Evolutionary conservation across 2,113 vertebrate genomes (phyloP).

Genomic region (Vombatus ursinus): DNA sequence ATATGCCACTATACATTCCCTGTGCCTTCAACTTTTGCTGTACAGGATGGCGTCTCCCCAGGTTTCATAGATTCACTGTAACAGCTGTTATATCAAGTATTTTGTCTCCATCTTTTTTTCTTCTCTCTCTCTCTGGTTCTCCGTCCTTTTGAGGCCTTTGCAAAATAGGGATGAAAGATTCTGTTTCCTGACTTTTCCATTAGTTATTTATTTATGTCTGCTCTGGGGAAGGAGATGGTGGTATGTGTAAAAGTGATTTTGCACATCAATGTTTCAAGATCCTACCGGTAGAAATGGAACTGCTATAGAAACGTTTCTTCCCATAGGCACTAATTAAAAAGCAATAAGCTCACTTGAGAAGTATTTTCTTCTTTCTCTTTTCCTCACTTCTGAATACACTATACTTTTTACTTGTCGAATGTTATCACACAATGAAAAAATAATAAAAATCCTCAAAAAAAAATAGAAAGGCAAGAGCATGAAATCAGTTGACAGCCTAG

Average conservation of each 20-base stretch:
- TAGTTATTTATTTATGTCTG: conserved; percentile 78
- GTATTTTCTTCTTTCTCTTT: conserved; percentile 54
- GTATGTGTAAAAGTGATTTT: conserved; percentile 73
- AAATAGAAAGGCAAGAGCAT: neutral
- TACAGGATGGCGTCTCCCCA: conserved; percentile 31
- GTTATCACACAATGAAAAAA: conserved; percentile 28
- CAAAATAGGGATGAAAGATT: conserved; percentile 67
- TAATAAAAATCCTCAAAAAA: neutral
- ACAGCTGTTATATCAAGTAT: conserved; percentile 54
- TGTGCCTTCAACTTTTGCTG: conserved; percentile 51
- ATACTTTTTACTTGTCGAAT: conserved; percentile 63
- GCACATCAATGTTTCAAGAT: conserved; percentile 73
- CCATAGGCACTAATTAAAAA: conserved; percentile 82
- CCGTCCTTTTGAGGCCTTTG: conserved; percentile 49
- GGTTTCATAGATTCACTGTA: conserved; percentile 22
- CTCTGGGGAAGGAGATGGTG: conserved; percentile 64
- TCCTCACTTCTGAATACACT: conserved; percentile 38
- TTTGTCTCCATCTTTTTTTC: conserved; percentile 35
- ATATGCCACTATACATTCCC: conserved; percentile 9
- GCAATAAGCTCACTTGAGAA: conserved; percentile 67
- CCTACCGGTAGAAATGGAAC: conserved; percentile 61
- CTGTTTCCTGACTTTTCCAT: conserved; percentile 58
- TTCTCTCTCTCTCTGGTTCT: neutral
- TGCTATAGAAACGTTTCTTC: conserved; percentile 70
- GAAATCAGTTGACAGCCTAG: neutral